Evolutionary conservation across 2,888 invertebrate genomes (phyloP), one percentile per base, ranked within the genome.

Genomic region (Heteromyza rotundicornis): DNA sequence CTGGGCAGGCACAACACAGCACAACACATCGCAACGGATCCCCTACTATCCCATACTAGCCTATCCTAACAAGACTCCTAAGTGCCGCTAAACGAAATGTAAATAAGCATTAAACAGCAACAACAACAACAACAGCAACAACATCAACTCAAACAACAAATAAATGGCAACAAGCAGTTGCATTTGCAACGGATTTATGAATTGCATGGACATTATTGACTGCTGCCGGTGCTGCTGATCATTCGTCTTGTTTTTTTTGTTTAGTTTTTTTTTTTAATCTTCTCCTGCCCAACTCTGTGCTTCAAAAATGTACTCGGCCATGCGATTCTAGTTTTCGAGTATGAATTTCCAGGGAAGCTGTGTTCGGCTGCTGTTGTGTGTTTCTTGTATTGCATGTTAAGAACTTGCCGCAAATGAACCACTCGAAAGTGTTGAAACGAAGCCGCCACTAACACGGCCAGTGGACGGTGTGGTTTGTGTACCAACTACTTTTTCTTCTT

Each of bases 11-110:
- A 47, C 7, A 17, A 7, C 16, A n/a, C 40, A 40, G 40, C 55
- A 60, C 63, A 60, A 19, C 19, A 54, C 19, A 24, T 23, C n/a
- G 52, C 27, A n/a, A 17, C 35, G 35, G 36, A 36, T n/a, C n/a
- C n/a, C n/a, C n/a, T n/a, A n/a, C n/a, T n/a, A n/a, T n/a, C n/a
- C n/a, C n/a, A n/a, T n/a, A n/a, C n/a, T n/a, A n/a, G n/a, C n/a
- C n/a, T n/a, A n/a, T n/a, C n/a, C n/a, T n/a, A n/a, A 36, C 16
- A 24, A 53, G 59, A 55, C 64, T 52, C 55, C 69, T 68, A 73
- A 75, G 71, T 72, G 76, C 74, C 75, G 72, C 75, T 76, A 77
- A 77, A 75, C 75, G 76, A 74, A 77, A 75, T 76, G 77, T 75
- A 77, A 77, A 77, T 77, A 77, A 73, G 73, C 76, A 73, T 74